Percentiles rank a stretch among this genome's conserved stretches.
Evolutionary conservation across 2,797 vertebrate genomes (phyloP).

Genomic region (Meriones psammophilus): DNA sequence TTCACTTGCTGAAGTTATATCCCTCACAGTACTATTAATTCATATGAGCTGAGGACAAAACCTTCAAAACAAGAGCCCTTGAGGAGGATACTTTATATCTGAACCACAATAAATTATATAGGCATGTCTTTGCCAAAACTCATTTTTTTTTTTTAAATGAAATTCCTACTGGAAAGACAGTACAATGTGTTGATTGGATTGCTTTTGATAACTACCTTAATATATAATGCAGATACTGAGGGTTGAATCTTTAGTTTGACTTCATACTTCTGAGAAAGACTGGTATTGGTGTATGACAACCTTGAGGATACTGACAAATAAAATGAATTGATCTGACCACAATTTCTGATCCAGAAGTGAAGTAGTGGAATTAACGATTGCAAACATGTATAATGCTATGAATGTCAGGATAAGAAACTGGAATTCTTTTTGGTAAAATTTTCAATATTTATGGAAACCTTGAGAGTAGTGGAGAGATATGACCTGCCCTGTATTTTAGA

Average conservation of each 20-base stretch:
- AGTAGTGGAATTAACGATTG: slow-evolving; percentile 3
- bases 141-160: not conserved
- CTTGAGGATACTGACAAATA: not conserved
- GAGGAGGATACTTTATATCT: not conserved
- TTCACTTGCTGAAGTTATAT: not conserved
- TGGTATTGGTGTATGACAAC: slow-evolving; percentile 18
- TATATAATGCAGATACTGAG: not conserved
- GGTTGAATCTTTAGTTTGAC: slow-evolving; percentile 22
- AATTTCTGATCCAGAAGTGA: slow-evolving; percentile 28
- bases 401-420: not conserved
- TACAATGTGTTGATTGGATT: slow-evolving; percentile 15
- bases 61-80: not conserved
- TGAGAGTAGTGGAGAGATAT: not conserved
- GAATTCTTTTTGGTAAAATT: not conserved
- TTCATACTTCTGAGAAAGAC: not conserved
- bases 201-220: not conserved
- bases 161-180: slow-evolving; percentile 11
- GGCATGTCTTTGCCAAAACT: slow-evolving; percentile 2
- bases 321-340: slow-evolving; percentile 39
- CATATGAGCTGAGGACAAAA: not conserved
- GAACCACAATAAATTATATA: not conserved
- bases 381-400: not conserved
- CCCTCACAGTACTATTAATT: not conserved
- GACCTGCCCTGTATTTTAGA: slow-evolving; percentile 2
- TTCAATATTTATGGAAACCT: not conserved